Evolutionary conservation across 2,888 invertebrate species (phyloP).

Genomic region (Acleris laterana): DNA sequence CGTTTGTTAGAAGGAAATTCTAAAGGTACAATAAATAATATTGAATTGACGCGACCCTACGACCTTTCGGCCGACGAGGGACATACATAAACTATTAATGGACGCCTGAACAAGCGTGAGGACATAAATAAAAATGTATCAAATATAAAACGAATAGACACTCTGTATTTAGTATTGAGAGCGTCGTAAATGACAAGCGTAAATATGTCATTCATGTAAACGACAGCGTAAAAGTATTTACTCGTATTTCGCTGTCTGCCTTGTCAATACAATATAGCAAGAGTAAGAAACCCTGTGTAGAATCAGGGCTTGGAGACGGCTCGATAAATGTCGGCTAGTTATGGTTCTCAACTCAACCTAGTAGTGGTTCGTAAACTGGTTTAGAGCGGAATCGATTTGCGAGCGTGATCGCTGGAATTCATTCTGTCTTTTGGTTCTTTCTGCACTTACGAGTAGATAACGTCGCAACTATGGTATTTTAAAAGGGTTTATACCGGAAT

Average conservation of each 20-base stretch:
- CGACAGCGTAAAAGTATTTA: background rate
- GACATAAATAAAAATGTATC: conserved; percentile 16
- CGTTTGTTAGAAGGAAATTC: background rate
- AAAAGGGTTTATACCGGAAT: no score
- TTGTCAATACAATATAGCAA: no score
- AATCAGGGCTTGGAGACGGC: no score
- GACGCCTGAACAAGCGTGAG: conserved; percentile 18
- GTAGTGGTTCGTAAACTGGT: no score
- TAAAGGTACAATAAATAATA: conserved; percentile 48
- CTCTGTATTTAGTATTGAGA: background rate
- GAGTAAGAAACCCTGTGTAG: no score
- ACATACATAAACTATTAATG: conserved; percentile 48
- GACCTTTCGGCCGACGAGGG: conserved; percentile 38
- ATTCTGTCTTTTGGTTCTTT: no score
- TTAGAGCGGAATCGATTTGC: no score
- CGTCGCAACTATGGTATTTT: no score
- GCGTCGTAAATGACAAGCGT: background rate
- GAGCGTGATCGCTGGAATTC: no score
- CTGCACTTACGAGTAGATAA: no score
- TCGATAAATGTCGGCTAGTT: no score
- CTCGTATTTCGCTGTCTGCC: background rate
- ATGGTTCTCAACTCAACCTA: no score
- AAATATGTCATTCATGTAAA: background rate
- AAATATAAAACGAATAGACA: background rate
- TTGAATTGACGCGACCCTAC: conserved; percentile 44